A percentile compares a stretch with the other conserved stretches of the same genome.
phyloP scores from a whole-genome alignment of 2,888 invertebrate genomes.

The Caenorhabditis plicata region DNA sequence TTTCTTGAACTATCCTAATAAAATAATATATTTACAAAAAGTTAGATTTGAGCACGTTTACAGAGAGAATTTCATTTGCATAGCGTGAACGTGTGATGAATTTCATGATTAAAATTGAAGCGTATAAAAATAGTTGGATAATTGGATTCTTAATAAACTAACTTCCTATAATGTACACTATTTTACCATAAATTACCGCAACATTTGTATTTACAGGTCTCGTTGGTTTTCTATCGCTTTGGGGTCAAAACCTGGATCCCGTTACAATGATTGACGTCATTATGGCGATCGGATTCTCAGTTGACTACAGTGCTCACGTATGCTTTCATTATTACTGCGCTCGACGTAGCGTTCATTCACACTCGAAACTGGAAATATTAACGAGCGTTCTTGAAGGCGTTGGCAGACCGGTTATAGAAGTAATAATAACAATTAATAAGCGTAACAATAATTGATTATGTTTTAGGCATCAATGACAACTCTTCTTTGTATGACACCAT shows the following conservation, averaged over 20 bases:
- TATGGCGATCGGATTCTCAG: conserved; percentile 81
- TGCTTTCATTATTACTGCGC: conserved; percentile 78
- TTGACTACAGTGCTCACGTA: conserved; percentile 89
- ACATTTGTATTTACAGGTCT: conserved; percentile 32
- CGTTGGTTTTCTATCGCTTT: conserved; percentile 52
- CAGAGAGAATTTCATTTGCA: too few species aligned
- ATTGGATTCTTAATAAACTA: too few species aligned
- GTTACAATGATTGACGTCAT: conserved; percentile 59
- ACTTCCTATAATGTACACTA: too few species aligned
- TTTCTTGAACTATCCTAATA: too few species aligned
- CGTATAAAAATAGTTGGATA: too few species aligned
- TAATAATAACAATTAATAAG: conserved; percentile 6
- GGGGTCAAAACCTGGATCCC: conserved; percentile 57
- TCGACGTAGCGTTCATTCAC: conserved; percentile 5
- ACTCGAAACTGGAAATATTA: conserved; percentile 31
- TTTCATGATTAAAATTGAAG: too few species aligned
- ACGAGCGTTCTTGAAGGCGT: conserved; percentile 34
- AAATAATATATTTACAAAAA: too few species aligned
- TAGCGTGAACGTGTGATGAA: too few species aligned
- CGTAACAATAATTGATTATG: background rate
- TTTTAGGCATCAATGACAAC: conserved; percentile 55
- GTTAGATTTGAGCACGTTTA: too few species aligned
- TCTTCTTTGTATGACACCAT: conserved; percentile 56
- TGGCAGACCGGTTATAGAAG: conserved; percentile 57
- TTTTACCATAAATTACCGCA: too few species aligned